phyloP scores from a whole-genome alignment of 2,888 invertebrate genomes.

The Cantharis flavilabris region DNA sequence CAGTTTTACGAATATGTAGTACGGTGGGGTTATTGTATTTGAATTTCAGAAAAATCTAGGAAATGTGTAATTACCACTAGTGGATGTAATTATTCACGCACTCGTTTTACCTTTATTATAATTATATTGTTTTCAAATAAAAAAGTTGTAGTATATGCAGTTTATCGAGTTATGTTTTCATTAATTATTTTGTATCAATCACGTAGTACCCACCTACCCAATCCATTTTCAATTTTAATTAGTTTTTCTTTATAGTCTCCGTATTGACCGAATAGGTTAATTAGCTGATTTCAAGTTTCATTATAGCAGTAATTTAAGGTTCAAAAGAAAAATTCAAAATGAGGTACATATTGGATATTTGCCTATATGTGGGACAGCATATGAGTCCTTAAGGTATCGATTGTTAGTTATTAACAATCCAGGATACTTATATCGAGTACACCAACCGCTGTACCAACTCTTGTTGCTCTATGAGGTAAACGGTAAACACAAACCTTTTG shows the following conservation, averaged over 20 bases:
- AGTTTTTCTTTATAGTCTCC: neutral
- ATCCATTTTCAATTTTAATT: neutral
- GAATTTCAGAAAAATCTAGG: constrained; percentile 18
- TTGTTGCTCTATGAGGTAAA: constrained; percentile 25
- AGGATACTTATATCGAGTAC: constrained; percentile 36
- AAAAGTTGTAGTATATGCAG: neutral
- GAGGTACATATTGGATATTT: constrained; percentile 37
- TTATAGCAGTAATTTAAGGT: neutral
- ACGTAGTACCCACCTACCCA: neutral
- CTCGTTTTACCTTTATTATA: neutral
- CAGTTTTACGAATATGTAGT: constrained; percentile 11
- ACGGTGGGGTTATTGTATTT: constrained; percentile 14
- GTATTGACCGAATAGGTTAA: neutral
- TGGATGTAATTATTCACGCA: constrained; percentile 25
- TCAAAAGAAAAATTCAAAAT: neutral
- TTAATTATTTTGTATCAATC: neutral
- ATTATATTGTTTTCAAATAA: neutral
- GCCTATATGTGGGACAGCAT: constrained; percentile 42
- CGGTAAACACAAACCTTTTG: constrained; percentile 15
- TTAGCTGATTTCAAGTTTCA: neutral
- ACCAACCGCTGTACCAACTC: constrained; percentile 31
- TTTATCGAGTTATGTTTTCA: constrained; percentile 9
- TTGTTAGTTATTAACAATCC: constrained; percentile 43
- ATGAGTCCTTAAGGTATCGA: constrained; percentile 44
- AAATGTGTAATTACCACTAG: constrained; percentile 27